Evolutionary conservation across 2,113 vertebrate species (phyloP).

Genomic region (Xerus inauris): DNA sequence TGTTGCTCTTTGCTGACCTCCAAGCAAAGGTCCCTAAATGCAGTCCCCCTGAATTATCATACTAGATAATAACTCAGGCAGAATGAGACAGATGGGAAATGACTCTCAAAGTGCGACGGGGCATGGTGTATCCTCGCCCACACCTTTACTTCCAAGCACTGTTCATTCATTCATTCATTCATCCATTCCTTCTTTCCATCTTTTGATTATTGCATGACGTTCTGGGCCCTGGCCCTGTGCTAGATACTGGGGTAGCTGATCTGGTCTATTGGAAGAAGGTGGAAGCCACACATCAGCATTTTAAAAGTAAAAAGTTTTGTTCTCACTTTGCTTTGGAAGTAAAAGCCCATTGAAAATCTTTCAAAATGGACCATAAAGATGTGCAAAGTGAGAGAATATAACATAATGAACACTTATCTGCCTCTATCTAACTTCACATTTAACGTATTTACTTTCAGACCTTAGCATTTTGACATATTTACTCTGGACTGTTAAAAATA

Average conservation of each 20-base stretch:
- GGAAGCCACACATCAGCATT: neutral
- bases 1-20: neutral
- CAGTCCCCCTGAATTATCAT: neutral
- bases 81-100: conserved; percentile 17
- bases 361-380: neutral
- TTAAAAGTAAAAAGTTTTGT: neutral
- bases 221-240: neutral
- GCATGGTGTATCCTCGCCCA: neutral
- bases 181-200: neutral
- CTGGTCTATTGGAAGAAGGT: neutral
- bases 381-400: neutral
- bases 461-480: neutral
- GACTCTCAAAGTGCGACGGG: neutral
- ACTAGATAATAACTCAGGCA: neutral
- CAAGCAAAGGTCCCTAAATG: neutral
- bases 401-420: neutral
- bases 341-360: neutral
- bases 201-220: neutral
- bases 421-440: neutral
- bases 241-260: neutral
- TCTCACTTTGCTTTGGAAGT: neutral
- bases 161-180: neutral
- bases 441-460: neutral
- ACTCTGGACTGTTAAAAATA: neutral
- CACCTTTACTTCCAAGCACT: neutral